Evolutionary conservation across 2,113 vertebrate genomes (phyloP).

Genomic region (Apaloderma vittatum): DNA sequence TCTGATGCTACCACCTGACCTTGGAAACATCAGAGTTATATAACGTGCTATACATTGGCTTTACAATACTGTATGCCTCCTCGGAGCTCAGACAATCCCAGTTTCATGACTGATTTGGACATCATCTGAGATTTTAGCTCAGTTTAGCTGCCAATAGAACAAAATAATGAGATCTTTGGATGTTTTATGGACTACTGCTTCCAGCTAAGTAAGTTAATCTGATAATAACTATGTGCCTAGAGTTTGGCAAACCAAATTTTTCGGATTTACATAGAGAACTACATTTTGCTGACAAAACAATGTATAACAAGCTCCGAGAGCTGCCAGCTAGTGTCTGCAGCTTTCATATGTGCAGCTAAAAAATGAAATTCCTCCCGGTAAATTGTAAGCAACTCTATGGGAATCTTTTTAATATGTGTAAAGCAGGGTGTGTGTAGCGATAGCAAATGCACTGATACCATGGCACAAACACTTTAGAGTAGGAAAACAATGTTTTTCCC

Average conservation of each 20-base stretch:
- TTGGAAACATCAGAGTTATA: background rate
- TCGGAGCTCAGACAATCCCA: background rate
- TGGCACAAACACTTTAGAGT: background rate
- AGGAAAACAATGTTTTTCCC: background rate
- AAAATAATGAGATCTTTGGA: background rate
- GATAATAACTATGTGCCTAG: background rate
- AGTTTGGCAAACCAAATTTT: background rate
- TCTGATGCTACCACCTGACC: background rate
- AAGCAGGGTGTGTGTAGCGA: background rate
- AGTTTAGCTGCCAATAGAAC: background rate
- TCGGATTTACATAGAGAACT: background rate
- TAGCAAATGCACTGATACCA: background rate
- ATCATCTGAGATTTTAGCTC: background rate
- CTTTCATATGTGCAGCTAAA: background rate
- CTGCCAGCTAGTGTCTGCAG: background rate
- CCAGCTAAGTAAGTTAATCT: background rate
- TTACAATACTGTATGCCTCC: background rate
- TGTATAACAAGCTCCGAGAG: background rate
- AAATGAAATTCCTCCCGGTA: background rate
- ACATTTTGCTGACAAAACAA: constrained; percentile 2
- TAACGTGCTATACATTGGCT: background rate
- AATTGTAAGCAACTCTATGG: background rate
- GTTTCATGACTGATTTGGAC: background rate
- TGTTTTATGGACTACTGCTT: background rate
- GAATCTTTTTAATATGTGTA: background rate